phyloP scores from a whole-genome alignment of 2,888 invertebrate genomes.

The Eurytoma adleriae region DNA sequence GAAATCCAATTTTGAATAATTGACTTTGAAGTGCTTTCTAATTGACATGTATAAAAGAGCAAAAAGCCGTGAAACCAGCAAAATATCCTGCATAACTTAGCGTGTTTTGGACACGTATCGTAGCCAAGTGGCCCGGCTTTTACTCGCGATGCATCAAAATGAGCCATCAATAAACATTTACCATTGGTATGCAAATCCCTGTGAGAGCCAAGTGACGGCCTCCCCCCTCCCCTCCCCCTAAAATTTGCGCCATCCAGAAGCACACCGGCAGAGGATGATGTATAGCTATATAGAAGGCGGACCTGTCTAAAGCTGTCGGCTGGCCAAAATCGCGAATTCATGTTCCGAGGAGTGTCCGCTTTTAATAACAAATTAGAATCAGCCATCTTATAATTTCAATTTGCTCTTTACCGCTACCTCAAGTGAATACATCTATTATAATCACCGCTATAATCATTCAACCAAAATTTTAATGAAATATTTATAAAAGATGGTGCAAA shows the following conservation, averaged over 20 bases:
- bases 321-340: conserved; percentile 32
- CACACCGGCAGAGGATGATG: not conserved
- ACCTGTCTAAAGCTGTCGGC: conserved; percentile 27
- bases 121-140: conserved; percentile 27
- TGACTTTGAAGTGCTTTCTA: too few species aligned
- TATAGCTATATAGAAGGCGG: not conserved
- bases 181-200: conserved; percentile 66
- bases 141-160: conserved; percentile 51
- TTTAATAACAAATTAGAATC: conserved; percentile 19
- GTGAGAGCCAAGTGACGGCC: conserved; percentile 56
- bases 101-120: conserved; percentile 14
- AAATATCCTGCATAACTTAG: not conserved
- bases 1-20: too few species aligned
- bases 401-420: too few species aligned
- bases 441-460: too few species aligned
- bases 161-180: conserved; percentile 67
- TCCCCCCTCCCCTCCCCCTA: conserved; percentile 54
- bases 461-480: too few species aligned
- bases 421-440: too few species aligned
- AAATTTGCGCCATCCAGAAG: conserved; percentile 38
- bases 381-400: too few species aligned
- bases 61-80: not conserved
- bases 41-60: not conserved
- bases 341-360: conserved; percentile 15
- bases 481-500: too few species aligned